Evolutionary conservation across 2,888 invertebrate species (phyloP), one percentile per base, ranked within the genome.

Genomic region (Microplitis manilae): DNA sequence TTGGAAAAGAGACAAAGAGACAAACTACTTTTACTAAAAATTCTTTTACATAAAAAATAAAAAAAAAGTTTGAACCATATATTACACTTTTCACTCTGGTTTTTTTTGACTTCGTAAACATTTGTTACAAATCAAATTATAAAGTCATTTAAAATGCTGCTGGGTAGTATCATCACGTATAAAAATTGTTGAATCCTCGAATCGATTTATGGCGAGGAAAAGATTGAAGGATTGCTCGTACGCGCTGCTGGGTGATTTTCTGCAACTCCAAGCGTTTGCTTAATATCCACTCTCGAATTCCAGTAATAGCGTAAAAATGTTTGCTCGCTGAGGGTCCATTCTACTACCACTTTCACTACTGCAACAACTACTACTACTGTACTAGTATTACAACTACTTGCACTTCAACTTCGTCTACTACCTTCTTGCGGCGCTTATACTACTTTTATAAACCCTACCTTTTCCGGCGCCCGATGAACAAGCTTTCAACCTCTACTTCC

Each of bases 271-370:
- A 84, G 83, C 79, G 85, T 86, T 85, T 84, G 81, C 86, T 85
- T 85, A 87, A 87, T 86, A 87, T 87, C 87, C 84, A 84, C 86
- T 87, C 83, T 83, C 83, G 83, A 83, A 85, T 86, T 85, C 83
- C 75, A 81, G 83, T 85, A 87, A 87, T 86, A 86, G 86, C 83
- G 83, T 86, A 87, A 88, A 89, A 89, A 88, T 87, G 87, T 89
- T 88, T 88, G 84, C 83, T 80, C 81, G 83, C 79, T 84, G 81
- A 80, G 84, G 79, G 84, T 81, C 82, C 76, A 77, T 79, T 76
- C 76, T 79, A 79, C 71, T 80, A 76, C 64, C 74, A 64, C 40
- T 70, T 67, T 76, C 65, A 50, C 50, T 50, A 5, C 50, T 50
- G 50, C 50, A 2, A 50, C 50, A 13, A 50, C 50, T 50, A 50